These are phyloP conservation scores for Steatocranus sp. DNA, from an alignment of 2,797 vertebrate species.

Conservation along the genomic window DNA sequence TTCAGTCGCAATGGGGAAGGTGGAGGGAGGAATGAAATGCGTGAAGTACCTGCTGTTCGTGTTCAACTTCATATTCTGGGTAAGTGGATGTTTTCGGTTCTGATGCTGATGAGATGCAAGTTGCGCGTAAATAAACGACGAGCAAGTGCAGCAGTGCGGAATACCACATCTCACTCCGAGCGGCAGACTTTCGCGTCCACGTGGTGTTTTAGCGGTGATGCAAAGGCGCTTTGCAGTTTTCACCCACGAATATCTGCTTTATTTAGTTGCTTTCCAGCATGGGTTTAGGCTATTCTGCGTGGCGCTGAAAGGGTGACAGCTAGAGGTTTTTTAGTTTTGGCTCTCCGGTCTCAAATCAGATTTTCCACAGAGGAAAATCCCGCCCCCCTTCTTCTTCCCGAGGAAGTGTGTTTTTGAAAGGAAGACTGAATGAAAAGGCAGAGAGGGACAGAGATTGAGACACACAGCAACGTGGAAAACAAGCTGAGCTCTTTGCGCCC, in stretches of 20 bases:
- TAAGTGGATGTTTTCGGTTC: conserved; percentile 69
- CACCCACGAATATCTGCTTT: not conserved
- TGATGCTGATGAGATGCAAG: not conserved
- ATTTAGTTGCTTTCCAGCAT: not conserved
- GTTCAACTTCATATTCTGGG: conserved; percentile 97
- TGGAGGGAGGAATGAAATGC: conserved; percentile 87
- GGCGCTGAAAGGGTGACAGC: conserved; percentile 52
- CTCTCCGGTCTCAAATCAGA: conserved; percentile 70
- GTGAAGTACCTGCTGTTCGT: conserved; percentile 91
- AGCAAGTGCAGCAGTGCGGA: conserved; percentile 50
- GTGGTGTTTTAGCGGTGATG: not conserved
- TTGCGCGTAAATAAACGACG: not conserved
- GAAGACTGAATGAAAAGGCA: conserved; percentile 64
- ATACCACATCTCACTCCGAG: not conserved
- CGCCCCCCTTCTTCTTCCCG: conserved; percentile 63
- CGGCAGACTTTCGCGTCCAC: not conserved
- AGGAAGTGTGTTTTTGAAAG: conserved; percentile 71
- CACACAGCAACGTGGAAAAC: conserved; percentile 41
- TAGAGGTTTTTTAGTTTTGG: conserved; percentile 34
- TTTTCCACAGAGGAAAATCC: conserved; percentile 78
- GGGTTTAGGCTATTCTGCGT: not conserved
- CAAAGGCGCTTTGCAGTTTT: not conserved
- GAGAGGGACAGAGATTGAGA: conserved; percentile 19
- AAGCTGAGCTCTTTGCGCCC: conserved; percentile 12
- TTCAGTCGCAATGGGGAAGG: conserved; percentile 79